phyloP scores from a whole-genome alignment of 2,113 vertebrate species.

The Sarotherodon lohbergeri region DNA sequence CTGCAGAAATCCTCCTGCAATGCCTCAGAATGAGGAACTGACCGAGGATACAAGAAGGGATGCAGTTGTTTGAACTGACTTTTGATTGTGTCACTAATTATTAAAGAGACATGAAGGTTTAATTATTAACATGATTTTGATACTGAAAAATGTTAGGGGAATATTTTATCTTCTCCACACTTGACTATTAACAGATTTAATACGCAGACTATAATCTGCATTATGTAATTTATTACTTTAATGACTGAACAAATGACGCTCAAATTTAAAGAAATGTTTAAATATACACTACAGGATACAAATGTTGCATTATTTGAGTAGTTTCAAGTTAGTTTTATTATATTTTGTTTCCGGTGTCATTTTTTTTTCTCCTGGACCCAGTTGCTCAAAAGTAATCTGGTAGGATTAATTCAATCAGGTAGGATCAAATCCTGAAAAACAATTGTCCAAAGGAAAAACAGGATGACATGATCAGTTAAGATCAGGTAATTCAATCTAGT shows the following conservation, averaged over 20 bases:
- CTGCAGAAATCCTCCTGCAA: too few relatives aligned
- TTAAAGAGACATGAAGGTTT: background rate
- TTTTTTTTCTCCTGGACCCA: background rate
- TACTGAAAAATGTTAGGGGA: background rate
- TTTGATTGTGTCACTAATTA: background rate
- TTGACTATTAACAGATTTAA: background rate
- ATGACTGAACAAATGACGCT: background rate
- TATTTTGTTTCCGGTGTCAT: background rate
- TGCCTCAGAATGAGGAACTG: too few relatives aligned
- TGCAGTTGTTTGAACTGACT: background rate
- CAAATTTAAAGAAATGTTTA: background rate
- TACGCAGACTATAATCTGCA: background rate
- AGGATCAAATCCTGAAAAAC: too few relatives aligned
- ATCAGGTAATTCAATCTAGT: too few relatives aligned
- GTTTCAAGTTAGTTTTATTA: background rate
- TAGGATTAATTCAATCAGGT: too few relatives aligned
- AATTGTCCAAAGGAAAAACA: too few relatives aligned
- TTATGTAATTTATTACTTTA: background rate
- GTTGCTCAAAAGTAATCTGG: too few relatives aligned
- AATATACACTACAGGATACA: background rate
- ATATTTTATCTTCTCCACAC: background rate
- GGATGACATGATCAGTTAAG: too few relatives aligned
- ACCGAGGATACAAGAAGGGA: too few relatives aligned
- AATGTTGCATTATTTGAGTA: background rate
- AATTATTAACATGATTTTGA: fast-evolving